phyloP scores from a whole-genome alignment of 1,140 invertebrate species.

The Danaus plexippus region DNA sequence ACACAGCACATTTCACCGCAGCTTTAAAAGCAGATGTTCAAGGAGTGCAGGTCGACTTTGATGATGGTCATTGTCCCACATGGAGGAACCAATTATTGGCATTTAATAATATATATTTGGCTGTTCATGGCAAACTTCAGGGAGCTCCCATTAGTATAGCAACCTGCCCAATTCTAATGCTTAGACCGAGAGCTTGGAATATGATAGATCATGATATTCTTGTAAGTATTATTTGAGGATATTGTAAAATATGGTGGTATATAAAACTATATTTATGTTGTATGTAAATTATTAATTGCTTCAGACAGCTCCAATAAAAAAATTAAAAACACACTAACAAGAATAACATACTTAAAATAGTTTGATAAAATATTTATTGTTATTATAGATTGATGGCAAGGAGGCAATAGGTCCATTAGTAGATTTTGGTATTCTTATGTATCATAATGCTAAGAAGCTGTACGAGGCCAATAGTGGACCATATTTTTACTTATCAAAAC shows the following conservation, averaged over 20 bases:
- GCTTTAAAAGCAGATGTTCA: conserved; percentile 71
- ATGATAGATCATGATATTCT: conserved; percentile 81
- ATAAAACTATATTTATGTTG: neutral
- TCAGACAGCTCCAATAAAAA: too few relatives aligned
- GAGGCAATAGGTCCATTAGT: conserved; percentile 78
- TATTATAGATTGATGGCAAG: conserved; percentile 74
- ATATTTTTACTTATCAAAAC: conserved; percentile 79
- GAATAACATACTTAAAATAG: too few relatives aligned
- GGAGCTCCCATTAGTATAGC: conserved; percentile 66
- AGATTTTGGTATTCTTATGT: conserved; percentile 80
- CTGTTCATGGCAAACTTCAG: conserved; percentile 71
- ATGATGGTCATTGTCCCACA: conserved; percentile 82
- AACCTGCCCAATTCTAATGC: conserved; percentile 75
- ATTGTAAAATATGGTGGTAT: conserved; percentile 3
- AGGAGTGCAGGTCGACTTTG: conserved; percentile 77
- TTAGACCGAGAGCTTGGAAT: conserved; percentile 82
- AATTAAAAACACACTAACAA: too few relatives aligned
- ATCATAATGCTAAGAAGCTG: conserved; percentile 74
- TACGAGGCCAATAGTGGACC: conserved; percentile 74
- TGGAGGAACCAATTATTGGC: conserved; percentile 80
- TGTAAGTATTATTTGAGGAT: conserved; percentile 41
- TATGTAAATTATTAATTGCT: neutral
- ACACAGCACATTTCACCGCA: conserved; percentile 70
- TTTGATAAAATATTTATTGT: neutral
- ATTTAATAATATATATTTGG: conserved; percentile 75